Base-by-base conservation (phyloP, 2,888 invertebrate species). In the Drosophila subquinaria region DNA sequence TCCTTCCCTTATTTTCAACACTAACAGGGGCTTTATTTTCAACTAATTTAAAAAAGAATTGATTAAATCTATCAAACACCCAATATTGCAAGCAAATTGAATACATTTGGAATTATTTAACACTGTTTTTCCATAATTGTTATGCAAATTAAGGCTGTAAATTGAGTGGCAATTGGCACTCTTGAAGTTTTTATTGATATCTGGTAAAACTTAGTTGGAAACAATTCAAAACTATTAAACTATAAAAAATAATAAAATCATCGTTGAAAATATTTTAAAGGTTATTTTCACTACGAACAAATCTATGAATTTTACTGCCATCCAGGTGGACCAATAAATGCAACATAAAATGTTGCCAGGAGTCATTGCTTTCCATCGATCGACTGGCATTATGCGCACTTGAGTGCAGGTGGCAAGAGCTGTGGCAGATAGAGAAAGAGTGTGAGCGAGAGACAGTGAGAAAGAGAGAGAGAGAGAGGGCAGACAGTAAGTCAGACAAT, bases 281-380 rank as follows among this genome's bases (percentile, higher is more conserved):
- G 55, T 13, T 13, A 50, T 42, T 13, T 13, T 33, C 17, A n/a
- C 23, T 36, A 4, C 4, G 27, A 11, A 62, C 48, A 9, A 27
- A 52, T 47, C 47, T 27, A 27, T 68, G 50, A 43, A 50, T 36
- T 52, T 38, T 33, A 5, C 9, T 30, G 20, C 35, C 17, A 17
- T 50, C 27, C 62, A 75, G 69, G 59, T 78, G 72, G 61, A 8
- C 73, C 64, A 80, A 86, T 86, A 67, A 80, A 86, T 79, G 69
- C 64, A 69, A 65, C 79, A 55, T 59, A 38, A 57, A 73, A 52
- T 72, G 51, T 60, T 61, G 43, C 47, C 27, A 70, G 65, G 51
- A 35, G 15, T 43, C 4, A 20, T 3, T 50, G 11, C 36, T 57
- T 15, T 8, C 48, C 36, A 15, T 27, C 48, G 20, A 10, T 68